Percentiles rank a stretch among this genome's conserved stretches.
These are phyloP conservation scores for Anthoptus insignis DNA, from an alignment of 2,888 invertebrate species.

Conservation along the genomic window DNA sequence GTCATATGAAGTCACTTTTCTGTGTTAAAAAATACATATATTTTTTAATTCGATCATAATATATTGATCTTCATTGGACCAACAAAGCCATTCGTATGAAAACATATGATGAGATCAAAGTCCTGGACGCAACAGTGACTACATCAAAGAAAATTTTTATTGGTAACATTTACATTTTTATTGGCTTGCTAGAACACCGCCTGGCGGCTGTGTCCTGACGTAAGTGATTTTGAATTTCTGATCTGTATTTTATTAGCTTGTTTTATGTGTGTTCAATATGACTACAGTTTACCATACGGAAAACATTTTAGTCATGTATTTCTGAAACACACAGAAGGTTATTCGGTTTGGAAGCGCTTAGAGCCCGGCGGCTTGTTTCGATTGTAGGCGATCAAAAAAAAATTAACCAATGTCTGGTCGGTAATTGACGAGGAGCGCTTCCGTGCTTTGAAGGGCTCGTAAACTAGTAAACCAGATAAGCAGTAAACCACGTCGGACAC, in stretches of 20 bases:
- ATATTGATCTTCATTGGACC: constrained; percentile 51
- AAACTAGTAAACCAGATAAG: too few relatives aligned
- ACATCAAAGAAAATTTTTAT: constrained; percentile 85
- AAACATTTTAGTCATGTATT: constrained; percentile 71
- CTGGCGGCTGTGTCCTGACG: constrained; percentile 76
- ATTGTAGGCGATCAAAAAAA: too few relatives aligned
- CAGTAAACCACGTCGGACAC: too few relatives aligned
- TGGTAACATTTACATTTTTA: constrained; percentile 85
- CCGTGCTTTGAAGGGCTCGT: too few relatives aligned
- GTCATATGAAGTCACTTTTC: too few relatives aligned
- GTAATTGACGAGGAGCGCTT: too few relatives aligned
- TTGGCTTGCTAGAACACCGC: constrained; percentile 83
- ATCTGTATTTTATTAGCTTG: constrained; percentile 85
- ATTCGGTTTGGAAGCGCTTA: background rate
- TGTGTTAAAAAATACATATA: too few relatives aligned
- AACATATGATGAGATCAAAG: constrained; percentile 76
- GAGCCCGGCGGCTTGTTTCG: background rate
- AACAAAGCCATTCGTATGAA: constrained; percentile 73
- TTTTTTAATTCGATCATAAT: too few relatives aligned
- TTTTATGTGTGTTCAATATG: constrained; percentile 83
- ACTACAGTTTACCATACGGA: constrained; percentile 76
- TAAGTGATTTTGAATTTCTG: constrained; percentile 87
- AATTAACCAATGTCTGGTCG: too few relatives aligned
- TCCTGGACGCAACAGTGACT: constrained; percentile 60
- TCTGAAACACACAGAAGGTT: too few relatives aligned